Percentiles rank a stretch among this genome's conserved stretches.
phyloP scores from a whole-genome alignment of 2,888 invertebrate genomes.

The Coleophora flavipennella region DNA sequence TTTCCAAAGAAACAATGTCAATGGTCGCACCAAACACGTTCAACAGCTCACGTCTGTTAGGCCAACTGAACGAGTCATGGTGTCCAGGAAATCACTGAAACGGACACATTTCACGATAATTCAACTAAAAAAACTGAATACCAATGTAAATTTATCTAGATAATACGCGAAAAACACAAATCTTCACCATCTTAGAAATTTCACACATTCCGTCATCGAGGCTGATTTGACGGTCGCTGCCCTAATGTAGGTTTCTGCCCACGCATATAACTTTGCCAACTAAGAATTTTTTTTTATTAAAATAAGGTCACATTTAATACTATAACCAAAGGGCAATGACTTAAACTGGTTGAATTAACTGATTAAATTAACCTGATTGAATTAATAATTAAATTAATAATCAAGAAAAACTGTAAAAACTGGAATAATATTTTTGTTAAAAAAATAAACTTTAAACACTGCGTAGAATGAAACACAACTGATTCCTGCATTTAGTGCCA shows the following conservation, averaged over 20 bases:
- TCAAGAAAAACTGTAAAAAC: too few species aligned
- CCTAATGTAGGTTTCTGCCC: slow-evolving; percentile 36
- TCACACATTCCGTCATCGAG: slow-evolving; percentile 71
- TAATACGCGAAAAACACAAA: slow-evolving; percentile 52
- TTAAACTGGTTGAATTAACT: too few species aligned
- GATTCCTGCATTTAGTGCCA: too few species aligned
- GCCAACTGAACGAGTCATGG: slow-evolving; percentile 21
- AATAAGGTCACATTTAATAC: too few species aligned
- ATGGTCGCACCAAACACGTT: slow-evolving; percentile 57
- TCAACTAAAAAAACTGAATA: slow-evolving; percentile 26
- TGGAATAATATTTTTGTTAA: too few species aligned
- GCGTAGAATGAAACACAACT: too few species aligned
- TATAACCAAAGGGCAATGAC: too few species aligned
- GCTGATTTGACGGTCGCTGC: slow-evolving; percentile 66
- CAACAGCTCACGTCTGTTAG: slow-evolving; percentile 26
- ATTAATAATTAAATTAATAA: too few species aligned
- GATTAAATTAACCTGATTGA: too few species aligned
- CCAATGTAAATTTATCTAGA: slow-evolving; percentile 35
- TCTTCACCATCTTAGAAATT: slow-evolving; percentile 68
- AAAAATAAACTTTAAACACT: too few species aligned
- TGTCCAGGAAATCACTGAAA: slow-evolving; percentile 19
- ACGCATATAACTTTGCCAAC: slow-evolving; percentile 24
- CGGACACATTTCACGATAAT: slow-evolving; percentile 26
- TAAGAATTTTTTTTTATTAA: neutral
- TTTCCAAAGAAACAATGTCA: slow-evolving; percentile 68